phyloP scores from a whole-genome alignment of 2,797 vertebrate genomes.

The Xyrichtys novacula region DNA sequence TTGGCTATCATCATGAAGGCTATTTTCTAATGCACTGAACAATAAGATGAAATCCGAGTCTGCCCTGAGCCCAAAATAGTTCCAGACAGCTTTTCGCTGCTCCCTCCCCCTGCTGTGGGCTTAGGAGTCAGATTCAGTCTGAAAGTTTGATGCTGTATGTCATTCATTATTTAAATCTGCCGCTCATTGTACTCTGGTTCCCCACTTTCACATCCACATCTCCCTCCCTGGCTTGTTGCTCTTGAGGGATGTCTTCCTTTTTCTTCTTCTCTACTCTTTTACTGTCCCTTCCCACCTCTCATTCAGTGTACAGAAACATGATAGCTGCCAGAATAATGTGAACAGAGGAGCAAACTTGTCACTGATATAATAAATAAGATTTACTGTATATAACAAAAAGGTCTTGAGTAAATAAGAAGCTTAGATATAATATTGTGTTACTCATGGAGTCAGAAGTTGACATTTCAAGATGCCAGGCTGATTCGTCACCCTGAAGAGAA shows the following conservation, averaged over 20 bases:
- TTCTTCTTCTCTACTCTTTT: constrained; percentile 6
- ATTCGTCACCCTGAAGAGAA: no score
- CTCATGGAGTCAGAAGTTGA: no score
- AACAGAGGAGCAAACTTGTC: neutral
- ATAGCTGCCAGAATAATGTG: neutral
- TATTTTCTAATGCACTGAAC: constrained; percentile 29
- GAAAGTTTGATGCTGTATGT: constrained; percentile 65
- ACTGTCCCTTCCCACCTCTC: constrained; percentile 12
- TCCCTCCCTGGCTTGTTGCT: constrained; percentile 14
- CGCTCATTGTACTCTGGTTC: constrained; percentile 23
- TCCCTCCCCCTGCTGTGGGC: constrained; percentile 16
- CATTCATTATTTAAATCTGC: constrained; percentile 68
- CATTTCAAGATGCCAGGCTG: no score
- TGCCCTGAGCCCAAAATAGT: constrained; percentile 19
- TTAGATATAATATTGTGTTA: no score
- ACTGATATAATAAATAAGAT: neutral
- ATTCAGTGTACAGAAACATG: neutral
- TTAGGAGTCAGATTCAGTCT: constrained; percentile 42
- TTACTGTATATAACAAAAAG: neutral
- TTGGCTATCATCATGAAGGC: constrained; percentile 9
- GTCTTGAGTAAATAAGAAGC: no score
- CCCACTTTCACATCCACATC: constrained; percentile 13
- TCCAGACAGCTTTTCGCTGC: constrained; percentile 6
- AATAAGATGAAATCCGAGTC: constrained; percentile 26
- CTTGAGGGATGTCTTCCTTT: constrained; percentile 16